Evolutionary conservation across 2,797 vertebrate species (phyloP), one percentile per base, ranked within the genome.

Genomic region (Pantherophis vulpinus): DNA sequence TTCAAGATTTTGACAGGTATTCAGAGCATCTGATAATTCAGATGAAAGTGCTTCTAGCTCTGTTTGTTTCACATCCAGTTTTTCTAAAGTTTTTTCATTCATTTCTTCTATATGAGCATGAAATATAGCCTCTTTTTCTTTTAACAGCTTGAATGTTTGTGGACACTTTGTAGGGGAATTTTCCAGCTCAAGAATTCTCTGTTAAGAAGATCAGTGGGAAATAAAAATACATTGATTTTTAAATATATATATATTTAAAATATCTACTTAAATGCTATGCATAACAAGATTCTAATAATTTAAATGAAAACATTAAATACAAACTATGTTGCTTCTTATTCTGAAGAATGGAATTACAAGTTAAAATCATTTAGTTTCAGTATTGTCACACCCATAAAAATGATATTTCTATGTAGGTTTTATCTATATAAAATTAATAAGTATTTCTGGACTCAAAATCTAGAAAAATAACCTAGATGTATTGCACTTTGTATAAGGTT

Each of bases 151-250:
- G 93, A 98, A 98, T 90, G 98, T 96, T 95, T 98, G 97, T 0
- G 98, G 98, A 94, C 94, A 96, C 93, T 98, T 98, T 83, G 97
- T 97, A 96, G 98, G 96, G 88, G 97, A 98, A 97, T 99, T 99
- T 97, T 99, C 98, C 93, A 99, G 96, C 96, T 99, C 99, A 96
- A 99, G 98, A 97, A 99, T 98, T 97, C 98, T 99, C 99, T 99
- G 98, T 95, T 90, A 95, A 94, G 93, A 95, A 0, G 74, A 8
- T 93, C 37, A 92, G 93, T 95, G 59, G 87, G n/a, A 94, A 93
- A 95, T 1, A 92, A 47, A 70, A 70, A 88, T 32, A 37, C 7
- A 87, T 14, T 87, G 47, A 5, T 66, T 66, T 70, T 63, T 51
- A 14, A 51, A 27, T n/a, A 54, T 3, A 55, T 12, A 37, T 37